Conservation (phyloP, 1,140 invertebrate genomes). For the Uloborus diversus region DNA sequence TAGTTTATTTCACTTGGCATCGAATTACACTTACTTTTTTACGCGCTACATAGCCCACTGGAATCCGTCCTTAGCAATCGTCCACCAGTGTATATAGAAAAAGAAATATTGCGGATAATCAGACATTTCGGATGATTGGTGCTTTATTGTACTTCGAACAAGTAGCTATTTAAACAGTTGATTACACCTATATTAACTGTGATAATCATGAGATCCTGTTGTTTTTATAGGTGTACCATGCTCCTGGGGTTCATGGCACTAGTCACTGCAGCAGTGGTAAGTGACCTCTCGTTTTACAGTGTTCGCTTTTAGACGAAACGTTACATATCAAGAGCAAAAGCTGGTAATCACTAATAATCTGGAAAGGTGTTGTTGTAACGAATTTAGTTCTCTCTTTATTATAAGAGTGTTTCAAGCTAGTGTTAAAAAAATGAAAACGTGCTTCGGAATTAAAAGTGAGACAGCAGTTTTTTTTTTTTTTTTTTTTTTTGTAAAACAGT, state of each 20-base stretch:
- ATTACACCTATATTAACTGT: background rate
- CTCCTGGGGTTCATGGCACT: constrained; percentile 45
- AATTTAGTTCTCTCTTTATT: background rate
- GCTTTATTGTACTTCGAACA: no score
- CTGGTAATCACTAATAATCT: background rate
- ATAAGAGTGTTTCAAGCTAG: background rate
- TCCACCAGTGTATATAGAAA: no score
- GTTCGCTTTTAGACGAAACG: background rate
- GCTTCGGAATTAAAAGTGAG: background rate
- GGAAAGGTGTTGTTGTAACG: background rate
- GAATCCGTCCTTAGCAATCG: no score
- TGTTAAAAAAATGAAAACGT: background rate
- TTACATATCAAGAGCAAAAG: background rate
- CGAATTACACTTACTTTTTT: no score
- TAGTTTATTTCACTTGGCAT: no score
- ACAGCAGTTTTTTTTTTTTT: background rate
- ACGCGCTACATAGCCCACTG: no score
- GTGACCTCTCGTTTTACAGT: background rate
- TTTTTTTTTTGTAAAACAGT: no score
- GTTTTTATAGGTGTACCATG: constrained; percentile 30
- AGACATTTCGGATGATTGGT: no score
- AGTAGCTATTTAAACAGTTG: background rate
- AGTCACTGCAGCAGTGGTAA: constrained; percentile 47
- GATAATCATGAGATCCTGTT: background rate
- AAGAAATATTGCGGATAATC: no score